Evolutionary conservation across 2,888 invertebrate genomes (phyloP), one percentile per base, ranked within the genome.

Genomic region (Drosophila putrida): DNA sequence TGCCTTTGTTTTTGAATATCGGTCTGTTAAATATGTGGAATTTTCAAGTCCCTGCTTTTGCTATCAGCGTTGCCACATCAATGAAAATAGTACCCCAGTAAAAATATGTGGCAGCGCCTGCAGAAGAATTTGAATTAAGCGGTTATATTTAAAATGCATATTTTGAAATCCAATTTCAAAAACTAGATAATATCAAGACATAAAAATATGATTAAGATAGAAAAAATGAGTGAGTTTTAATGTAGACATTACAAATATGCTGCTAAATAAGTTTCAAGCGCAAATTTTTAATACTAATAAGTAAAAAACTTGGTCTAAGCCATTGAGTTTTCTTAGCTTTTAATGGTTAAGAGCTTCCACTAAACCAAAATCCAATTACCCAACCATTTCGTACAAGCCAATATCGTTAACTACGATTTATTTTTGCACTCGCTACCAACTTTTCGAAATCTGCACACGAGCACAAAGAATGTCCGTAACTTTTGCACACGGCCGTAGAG

Each of bases 391-490:
- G 63, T 68, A 57, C 70, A 66, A 20, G 39, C 50, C 53, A 79
- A 79, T 71, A 70, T 63, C 63, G 77, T 76, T 80, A 53, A 54
- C 73, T 43, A 43, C 58, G 25, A 28, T 64, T 66, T 54, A 1
- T 43, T 64, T 54, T 49, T 83, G 86, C 84, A 36, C 80, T 8
- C 86, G 74, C 15, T 55, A 54, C 84, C 66, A 68, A 49, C 20
- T 9, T 63, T 79, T 79, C 70, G 67, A 80, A 71, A 25, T 79
- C 70, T 75, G 82, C 81, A 70, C 84, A 80, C 84, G 79, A 27
- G 47, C 39, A 49, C 36, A 49, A 68, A 46, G 65, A 79, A 81
- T 77, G 77, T 51, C 71, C 67, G 81, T 86, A 80, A 67, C 11
- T 77, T 81, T 82, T 82, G 82, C 85, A 73, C 82, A 82, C 85